Evolutionary conservation across 1,140 invertebrate species (phyloP).

Genomic region (Scaptomyza graminum): DNA sequence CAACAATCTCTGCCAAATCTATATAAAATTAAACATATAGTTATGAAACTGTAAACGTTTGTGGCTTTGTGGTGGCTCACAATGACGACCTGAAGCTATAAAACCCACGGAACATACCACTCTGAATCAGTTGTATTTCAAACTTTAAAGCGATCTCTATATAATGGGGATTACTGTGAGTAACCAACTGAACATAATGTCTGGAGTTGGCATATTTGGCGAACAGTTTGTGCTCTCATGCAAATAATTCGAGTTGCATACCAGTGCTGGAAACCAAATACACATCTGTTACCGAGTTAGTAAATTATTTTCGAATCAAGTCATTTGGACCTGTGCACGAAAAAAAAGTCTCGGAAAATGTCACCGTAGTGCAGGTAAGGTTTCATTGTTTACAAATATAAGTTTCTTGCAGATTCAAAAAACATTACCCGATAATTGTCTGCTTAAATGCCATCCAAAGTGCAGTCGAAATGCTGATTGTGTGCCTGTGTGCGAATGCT

Average conservation of each 20-base stretch:
- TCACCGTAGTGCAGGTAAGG: constrained; percentile 1
- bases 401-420: neutral
- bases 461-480: constrained; percentile 13
- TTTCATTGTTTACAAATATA: neutral
- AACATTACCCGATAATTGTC: neutral
- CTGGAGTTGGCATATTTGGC: neutral
- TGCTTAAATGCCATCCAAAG: neutral
- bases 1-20: too few relatives aligned
- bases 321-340: neutral
- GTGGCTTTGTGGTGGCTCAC: neutral
- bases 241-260: neutral
- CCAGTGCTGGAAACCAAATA: neutral
- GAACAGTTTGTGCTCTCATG: neutral
- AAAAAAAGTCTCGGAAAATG: neutral
- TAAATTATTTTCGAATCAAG: neutral
- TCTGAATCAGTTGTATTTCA: constrained; percentile 11
- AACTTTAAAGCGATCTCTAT: neutral
- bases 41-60: neutral
- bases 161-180: neutral
- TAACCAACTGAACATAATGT: neutral
- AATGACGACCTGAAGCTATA: neutral
- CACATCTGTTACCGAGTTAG: accelerated
- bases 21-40: neutral
- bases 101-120: neutral
- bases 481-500: constrained; percentile 1